Conservation (phyloP, 2,113 vertebrate species). For the Athene cunicularia region DNA sequence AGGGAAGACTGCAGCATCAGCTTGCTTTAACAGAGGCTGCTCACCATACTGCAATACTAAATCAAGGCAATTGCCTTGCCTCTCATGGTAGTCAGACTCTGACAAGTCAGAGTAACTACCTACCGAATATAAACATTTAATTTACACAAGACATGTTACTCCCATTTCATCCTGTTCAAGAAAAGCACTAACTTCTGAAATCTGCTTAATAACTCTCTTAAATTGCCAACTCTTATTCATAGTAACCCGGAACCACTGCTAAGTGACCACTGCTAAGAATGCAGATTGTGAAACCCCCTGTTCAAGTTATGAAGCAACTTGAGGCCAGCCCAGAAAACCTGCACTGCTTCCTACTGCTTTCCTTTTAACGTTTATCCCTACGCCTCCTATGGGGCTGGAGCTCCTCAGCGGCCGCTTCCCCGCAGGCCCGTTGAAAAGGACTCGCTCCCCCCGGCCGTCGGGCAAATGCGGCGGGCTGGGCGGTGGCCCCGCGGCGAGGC, state of each 20-base stretch:
- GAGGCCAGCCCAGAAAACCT: background rate
- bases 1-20: accelerated
- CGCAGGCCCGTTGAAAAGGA: background rate
- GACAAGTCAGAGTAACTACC: no score
- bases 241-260: background rate
- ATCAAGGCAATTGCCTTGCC: no score
- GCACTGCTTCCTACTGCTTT: accelerated
- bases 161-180: background rate
- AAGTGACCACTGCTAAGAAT: accelerated
- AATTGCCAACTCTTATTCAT: background rate
- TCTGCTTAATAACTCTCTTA: background rate
- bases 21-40: background rate
- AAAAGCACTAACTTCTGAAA: background rate
- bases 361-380: background rate
- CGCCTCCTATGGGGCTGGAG: background rate
- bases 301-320: accelerated
- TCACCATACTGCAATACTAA: background rate
- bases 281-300: accelerated
- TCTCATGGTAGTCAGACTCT: background rate
- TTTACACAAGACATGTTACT: no score
- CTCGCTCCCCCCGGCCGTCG: no score
- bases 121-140: accelerated
- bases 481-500: no score
- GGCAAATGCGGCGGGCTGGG: background rate
- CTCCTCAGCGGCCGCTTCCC: background rate